A percentile compares a stretch with the other conserved stretches of the same genome.
Evolutionary conservation across 2,797 vertebrate species (phyloP).

Genomic region (Typhlichthys subterraneus): DNA sequence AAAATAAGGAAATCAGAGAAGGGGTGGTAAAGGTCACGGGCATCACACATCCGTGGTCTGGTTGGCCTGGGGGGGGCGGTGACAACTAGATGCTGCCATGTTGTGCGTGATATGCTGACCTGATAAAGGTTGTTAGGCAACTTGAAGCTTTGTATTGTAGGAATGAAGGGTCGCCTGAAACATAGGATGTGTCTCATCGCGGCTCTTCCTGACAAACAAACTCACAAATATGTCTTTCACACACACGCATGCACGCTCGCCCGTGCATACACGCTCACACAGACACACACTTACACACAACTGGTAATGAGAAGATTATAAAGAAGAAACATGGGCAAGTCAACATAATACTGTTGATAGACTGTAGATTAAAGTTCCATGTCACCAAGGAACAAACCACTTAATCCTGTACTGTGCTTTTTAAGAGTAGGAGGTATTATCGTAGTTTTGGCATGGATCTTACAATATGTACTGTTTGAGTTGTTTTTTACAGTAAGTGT

Average conservation of each 20-base stretch:
- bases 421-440: not conserved
- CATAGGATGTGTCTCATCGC: constrained; percentile 50
- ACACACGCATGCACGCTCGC: not conserved
- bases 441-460: no score
- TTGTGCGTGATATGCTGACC: constrained; percentile 23
- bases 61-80: no score
- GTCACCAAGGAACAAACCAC: no score
- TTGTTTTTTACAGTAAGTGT: no score
- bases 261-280: no score
- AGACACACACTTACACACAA: not conserved
- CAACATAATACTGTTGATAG: not conserved
- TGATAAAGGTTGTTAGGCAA: constrained; percentile 24
- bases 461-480: no score
- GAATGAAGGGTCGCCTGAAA: constrained; percentile 46
- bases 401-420: not conserved
- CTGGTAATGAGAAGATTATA: not conserved
- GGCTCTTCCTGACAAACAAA: constrained; percentile 43
- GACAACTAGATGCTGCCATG: no score
- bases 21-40: constrained; percentile 27
- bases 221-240: not conserved
- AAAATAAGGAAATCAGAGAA: constrained; percentile 48
- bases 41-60: constrained; percentile 44
- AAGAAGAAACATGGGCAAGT: not conserved
- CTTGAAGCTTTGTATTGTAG: constrained; percentile 10
- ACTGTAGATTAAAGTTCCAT: not conserved